A percentile compares a stretch with the other conserved stretches of the same genome.
Evolutionary conservation across 2,113 vertebrate genomes (phyloP).

Genomic region (Pteropus alecto): DNA sequence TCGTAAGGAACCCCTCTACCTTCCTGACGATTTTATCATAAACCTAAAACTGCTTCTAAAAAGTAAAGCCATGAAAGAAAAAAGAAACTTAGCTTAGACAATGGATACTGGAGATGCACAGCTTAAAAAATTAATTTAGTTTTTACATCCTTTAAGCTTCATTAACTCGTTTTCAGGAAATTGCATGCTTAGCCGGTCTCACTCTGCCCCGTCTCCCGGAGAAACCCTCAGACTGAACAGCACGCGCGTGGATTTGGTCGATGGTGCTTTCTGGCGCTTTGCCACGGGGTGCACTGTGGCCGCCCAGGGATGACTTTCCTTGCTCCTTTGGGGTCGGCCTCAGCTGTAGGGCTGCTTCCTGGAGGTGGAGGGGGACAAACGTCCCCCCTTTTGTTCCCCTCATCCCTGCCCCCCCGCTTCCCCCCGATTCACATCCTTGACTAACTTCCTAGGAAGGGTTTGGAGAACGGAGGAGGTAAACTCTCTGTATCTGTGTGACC

Average conservation of each 20-base stretch:
- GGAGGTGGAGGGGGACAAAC: neutral
- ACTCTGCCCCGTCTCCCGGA: neutral
- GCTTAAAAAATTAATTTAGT: neutral
- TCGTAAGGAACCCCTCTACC: neutral
- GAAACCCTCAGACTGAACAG: neutral
- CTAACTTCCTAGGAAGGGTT: neutral
- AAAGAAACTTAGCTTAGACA: neutral
- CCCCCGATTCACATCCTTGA: neutral
- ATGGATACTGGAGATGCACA: neutral
- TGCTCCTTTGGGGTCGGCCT: neutral
- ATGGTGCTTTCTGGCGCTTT: neutral
- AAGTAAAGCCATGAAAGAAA: neutral
- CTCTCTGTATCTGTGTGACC: accelerated
- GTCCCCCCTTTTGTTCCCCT: too few relatives aligned
- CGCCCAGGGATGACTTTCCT: too few relatives aligned
- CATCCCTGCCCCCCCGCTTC: too few relatives aligned
- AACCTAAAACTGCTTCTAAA: neutral
- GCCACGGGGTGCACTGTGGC: neutral
- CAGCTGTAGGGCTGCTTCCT: neutral
- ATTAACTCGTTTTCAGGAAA: neutral
- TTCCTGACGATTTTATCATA: neutral
- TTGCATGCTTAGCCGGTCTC: neutral
- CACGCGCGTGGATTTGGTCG: too few relatives aligned
- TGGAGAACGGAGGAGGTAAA: too few relatives aligned
- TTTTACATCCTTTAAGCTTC: neutral